Evolutionary conservation across 2,888 invertebrate genomes (phyloP).

Genomic region (Onthophagus sagittarius): DNA sequence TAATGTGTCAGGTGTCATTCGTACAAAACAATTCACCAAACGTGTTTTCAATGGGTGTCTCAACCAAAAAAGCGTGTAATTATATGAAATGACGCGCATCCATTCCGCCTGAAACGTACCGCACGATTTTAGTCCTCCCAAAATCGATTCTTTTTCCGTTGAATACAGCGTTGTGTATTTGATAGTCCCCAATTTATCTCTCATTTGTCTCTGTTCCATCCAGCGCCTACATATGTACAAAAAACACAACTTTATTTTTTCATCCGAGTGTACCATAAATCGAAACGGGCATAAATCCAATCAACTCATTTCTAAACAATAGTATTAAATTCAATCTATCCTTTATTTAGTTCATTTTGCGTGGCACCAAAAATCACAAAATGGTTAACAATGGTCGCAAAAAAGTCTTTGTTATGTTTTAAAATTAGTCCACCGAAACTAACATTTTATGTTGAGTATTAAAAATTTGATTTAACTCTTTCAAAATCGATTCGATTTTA

Average conservation of each 20-base stretch:
- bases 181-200: background rate
- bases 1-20: background rate
- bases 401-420: too few relatives aligned
- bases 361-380: too few relatives aligned
- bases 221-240: background rate
- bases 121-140: background rate
- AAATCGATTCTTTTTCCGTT: background rate
- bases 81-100: background rate
- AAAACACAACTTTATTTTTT: background rate
- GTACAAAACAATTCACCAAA: background rate
- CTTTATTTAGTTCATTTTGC: too few relatives aligned
- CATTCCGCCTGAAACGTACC: background rate
- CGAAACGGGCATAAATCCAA: background rate
- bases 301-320: background rate
- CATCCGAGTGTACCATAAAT: background rate
- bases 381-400: too few relatives aligned
- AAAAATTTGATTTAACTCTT: background rate
- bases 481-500: background rate
- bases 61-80: background rate
- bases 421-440: background rate
- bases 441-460: background rate
- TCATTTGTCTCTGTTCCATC: background rate
- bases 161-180: background rate
- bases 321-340: too few relatives aligned
- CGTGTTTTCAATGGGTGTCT: background rate